These are phyloP conservation scores for Nyctibius bracteatus DNA, from an alignment of 2,113 vertebrate species.

Conservation along the genomic window DNA sequence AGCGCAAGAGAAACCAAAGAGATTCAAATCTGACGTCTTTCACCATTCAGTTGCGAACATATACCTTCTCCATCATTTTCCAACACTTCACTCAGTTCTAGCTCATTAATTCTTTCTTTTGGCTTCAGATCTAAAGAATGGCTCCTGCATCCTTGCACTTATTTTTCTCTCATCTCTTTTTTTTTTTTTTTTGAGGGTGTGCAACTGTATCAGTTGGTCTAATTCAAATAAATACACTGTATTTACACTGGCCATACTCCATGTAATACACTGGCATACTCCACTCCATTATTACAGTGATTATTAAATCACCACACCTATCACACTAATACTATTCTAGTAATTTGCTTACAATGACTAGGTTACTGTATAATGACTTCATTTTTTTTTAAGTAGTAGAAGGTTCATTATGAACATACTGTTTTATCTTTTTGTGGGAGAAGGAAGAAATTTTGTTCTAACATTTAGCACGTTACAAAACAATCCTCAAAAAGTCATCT, in stretches of 20 bases:
- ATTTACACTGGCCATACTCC: not conserved
- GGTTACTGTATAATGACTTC: not conserved
- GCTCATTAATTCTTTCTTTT: not conserved
- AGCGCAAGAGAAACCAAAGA: not conserved
- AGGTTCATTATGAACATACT: not conserved
- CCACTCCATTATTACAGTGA: not conserved
- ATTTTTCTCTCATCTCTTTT: not conserved
- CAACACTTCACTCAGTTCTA: not conserved
- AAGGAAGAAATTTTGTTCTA: not conserved
- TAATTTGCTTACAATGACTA: not conserved
- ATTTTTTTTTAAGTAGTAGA: not conserved
- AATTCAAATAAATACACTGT: not conserved
- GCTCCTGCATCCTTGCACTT: not conserved
- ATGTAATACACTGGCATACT: too few relatives aligned
- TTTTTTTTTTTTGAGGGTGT: not conserved
- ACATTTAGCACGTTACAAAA: not conserved
- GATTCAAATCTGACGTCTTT: not conserved
- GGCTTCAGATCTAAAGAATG: not conserved
- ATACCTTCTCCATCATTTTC: not conserved
- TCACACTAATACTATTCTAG: not conserved
- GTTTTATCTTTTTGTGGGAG: not conserved
- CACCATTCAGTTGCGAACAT: not conserved
- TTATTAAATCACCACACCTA: not conserved
- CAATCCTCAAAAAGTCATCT: not conserved
- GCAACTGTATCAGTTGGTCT: not conserved